A percentile compares a stretch with the other conserved stretches of the same genome.
Evolutionary conservation across 2,113 vertebrate species (phyloP).

Genomic region (Triplophysa tibetana): DNA sequence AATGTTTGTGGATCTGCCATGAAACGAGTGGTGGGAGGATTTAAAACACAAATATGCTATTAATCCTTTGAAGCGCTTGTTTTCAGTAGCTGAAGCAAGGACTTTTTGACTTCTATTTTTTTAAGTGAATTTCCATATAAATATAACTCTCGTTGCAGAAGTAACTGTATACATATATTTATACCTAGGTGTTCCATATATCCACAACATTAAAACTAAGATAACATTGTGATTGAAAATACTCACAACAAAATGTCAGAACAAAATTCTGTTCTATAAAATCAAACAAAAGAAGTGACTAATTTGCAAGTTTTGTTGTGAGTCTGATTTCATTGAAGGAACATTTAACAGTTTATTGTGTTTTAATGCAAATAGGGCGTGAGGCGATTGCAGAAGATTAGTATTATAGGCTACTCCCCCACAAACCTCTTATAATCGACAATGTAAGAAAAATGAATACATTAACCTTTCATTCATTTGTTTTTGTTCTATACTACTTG

Average conservation of each 20-base stretch:
- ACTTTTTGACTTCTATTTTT: not conserved
- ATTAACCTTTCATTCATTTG: constrained; percentile 53
- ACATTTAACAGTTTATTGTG: constrained; percentile 11
- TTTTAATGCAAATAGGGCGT: constrained; percentile 37
- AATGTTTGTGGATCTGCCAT: constrained; percentile 18
- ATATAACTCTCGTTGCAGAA: not conserved
- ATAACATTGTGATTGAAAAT: not conserved
- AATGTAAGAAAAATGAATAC: constrained; percentile 44
- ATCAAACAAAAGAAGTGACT: not conserved
- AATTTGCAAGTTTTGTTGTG: not conserved
- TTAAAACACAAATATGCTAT: not conserved
- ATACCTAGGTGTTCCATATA: not conserved
- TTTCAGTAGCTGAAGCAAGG: not conserved
- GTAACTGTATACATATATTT: not conserved
- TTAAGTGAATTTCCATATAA: not conserved
- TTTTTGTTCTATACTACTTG: constrained; percentile 42
- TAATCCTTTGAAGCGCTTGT: not conserved
- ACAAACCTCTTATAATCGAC: constrained; percentile 35
- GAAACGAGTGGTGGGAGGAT: constrained; percentile 10
- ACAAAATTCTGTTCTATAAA: not conserved
- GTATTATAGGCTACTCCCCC: not conserved
- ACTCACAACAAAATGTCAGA: not conserved
- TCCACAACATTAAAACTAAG: not conserved
- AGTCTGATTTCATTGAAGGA: not conserved
- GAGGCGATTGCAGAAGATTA: not conserved